Base-by-base conservation (phyloP, 2,888 invertebrate genomes). In the Caenorhabditis sulstoni region DNA sequence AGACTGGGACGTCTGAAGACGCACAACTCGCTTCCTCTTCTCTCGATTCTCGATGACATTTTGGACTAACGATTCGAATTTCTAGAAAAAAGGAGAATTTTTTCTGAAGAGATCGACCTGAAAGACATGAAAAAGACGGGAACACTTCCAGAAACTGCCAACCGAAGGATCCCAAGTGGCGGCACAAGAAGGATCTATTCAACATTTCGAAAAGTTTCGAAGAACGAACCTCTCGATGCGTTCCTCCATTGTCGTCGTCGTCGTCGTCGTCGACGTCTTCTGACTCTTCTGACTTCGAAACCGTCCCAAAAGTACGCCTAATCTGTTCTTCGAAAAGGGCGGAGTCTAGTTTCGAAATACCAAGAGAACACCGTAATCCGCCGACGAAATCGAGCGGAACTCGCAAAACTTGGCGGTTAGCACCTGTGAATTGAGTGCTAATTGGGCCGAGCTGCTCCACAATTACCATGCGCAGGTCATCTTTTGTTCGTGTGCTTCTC, bases 401-500 rank as follows among this genome's bases (percentile, higher is more conserved):
- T 7, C 1, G 20, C 50, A 7, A 50, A 29, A 50, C 20, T 47
- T 47, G 47, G 20, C 20, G 1, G 9, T 22, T 50, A 4, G 22
- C 11, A 14, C 12, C 41, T 41, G 41, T 11, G 22, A 50, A 50
- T 50, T 2, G 20, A 18, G 47, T 47, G 47, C 47, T 47, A 47
- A 47, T 47, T 47, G 16, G 3, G 47, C 16, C 4, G 7, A 11
- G 11, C 11, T 4, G 47, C 39, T 14, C 49, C 16, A 3, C 29
- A 20, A n/a, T 55, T 55, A 20, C n/a, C n/a, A n/a, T n/a, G n/a
- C n/a, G n/a, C 9, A 20, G n/a, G 52, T 16, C 55, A 55, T 11
- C 35, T 57, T 12, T 57, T 57, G 23, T 35, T n/a, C 11, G 11
- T 18, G 37, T 5, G 9, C 18, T 47, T 8, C 18, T n/a, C 23